Evolutionary conservation across 2,888 invertebrate genomes (phyloP).

Genomic region (Xestia rhomboidea): DNA sequence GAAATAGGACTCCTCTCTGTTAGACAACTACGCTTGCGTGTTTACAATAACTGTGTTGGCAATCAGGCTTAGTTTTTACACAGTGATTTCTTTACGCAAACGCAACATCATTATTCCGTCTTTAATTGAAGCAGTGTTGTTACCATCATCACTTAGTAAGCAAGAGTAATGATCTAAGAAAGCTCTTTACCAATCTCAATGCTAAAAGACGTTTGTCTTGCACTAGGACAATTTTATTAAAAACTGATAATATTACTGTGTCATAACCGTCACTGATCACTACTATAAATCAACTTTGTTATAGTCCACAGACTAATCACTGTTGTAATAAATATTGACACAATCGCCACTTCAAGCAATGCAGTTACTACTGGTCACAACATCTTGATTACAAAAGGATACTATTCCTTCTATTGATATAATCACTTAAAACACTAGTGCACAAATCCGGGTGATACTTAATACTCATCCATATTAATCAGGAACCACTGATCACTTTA

Average conservation of each 20-base stretch:
- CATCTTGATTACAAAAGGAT: neutral
- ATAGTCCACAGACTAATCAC: neutral
- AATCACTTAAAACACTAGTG: neutral
- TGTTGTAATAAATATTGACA: slow-evolving; percentile 1
- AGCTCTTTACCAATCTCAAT: neutral
- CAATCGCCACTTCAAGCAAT: neutral
- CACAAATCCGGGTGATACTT: neutral
- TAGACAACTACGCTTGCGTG: neutral
- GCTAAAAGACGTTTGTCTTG: neutral
- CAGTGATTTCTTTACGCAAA: neutral
- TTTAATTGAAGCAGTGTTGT: neutral
- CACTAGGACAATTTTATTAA: neutral
- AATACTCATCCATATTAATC: neutral
- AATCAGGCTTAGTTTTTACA: neutral
- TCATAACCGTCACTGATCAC: neutral
- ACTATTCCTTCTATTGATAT: neutral
- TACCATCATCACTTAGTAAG: neutral
- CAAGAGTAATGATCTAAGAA: neutral
- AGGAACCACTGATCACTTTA: neutral
- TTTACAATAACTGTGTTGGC: neutral
- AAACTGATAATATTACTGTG: neutral
- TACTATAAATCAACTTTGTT: neutral
- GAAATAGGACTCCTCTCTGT: fast-evolving
- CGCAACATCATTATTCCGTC: neutral
- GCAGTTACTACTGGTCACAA: neutral